A percentile compares a stretch with the other conserved stretches of the same genome.
phyloP scores from a whole-genome alignment of 2,797 vertebrate genomes.

The Morelia viridis region DNA sequence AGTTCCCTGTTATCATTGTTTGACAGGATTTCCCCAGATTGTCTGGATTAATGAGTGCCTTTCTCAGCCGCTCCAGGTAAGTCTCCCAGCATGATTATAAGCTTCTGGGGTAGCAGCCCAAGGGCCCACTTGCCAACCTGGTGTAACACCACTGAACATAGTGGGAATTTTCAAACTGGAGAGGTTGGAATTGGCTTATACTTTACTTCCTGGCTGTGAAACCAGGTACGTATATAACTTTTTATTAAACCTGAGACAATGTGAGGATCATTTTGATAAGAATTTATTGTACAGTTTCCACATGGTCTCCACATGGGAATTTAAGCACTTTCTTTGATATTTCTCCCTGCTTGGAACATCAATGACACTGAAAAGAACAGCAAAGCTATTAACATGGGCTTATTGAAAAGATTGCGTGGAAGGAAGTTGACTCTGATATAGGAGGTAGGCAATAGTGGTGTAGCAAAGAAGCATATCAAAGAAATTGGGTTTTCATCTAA shows the following conservation, averaged over 20 bases:
- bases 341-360: background rate
- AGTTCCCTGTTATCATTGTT: background rate
- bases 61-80: slow-evolving; percentile 66
- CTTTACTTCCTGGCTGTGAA: background rate
- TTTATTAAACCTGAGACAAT: background rate
- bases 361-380: slow-evolving; percentile 45
- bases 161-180: accelerated
- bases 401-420: slow-evolving; percentile 49
- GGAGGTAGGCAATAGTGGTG: background rate
- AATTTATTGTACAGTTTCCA: accelerated
- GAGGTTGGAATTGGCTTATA: background rate
- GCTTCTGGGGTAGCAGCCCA: background rate
- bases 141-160: accelerated
- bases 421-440: background rate
- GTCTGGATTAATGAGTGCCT: slow-evolving; percentile 51
- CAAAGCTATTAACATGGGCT: slow-evolving; percentile 77
- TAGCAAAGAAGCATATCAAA: background rate
- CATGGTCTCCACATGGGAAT: background rate
- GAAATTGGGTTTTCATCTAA: background rate
- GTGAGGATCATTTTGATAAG: accelerated
- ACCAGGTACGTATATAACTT: accelerated
- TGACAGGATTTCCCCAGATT: background rate
- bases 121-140: background rate
- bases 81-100: background rate
- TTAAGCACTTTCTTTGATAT: background rate